phyloP scores from a whole-genome alignment of 2,888 invertebrate species.

The Epistrophella euchroma region DNA sequence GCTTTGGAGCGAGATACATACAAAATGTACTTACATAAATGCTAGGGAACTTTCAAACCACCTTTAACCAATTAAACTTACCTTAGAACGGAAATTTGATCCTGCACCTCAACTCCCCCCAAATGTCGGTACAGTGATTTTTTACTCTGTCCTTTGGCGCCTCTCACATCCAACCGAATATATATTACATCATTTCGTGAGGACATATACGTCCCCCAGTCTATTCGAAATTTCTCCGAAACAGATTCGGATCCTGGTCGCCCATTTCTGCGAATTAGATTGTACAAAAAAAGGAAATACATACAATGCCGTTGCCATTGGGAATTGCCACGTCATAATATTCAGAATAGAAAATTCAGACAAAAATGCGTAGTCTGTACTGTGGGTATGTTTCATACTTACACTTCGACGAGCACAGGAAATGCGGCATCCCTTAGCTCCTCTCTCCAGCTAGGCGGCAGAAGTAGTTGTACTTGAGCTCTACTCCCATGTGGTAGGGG shows the following conservation, averaged over 20 bases:
- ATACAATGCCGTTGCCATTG: neutral
- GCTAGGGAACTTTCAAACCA: neutral
- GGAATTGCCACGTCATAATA: neutral
- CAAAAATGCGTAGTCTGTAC: conserved; percentile 1
- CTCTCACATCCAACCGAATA: conserved; percentile 95
- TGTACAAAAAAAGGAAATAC: conserved; percentile 18
- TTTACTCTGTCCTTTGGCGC: conserved; percentile 92
- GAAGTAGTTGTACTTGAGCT: conserved; percentile 93
- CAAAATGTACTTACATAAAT: neutral
- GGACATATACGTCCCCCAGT: conserved; percentile 97
- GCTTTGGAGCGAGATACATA: neutral
- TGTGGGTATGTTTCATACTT: conserved; percentile 82
- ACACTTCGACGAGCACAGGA: conserved; percentile 95
- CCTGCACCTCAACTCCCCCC: conserved; percentile 95
- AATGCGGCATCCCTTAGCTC: conserved; percentile 94
- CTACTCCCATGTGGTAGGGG: conserved; percentile 92
- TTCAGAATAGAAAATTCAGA: conserved; percentile 5
- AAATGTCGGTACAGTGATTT: conserved; percentile 92
- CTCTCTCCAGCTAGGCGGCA: conserved; percentile 95
- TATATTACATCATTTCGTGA: conserved; percentile 95
- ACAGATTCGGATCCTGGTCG: conserved; percentile 96
- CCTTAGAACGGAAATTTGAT: conserved; percentile 94
- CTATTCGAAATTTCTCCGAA: conserved; percentile 92
- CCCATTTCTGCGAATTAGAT: conserved; percentile 88
- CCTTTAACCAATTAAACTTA: conserved; percentile 78